A percentile compares a stretch with the other conserved stretches of the same genome.
Conservation (phyloP, 2,888 invertebrate genomes). For the Boloria selene region DNA sequence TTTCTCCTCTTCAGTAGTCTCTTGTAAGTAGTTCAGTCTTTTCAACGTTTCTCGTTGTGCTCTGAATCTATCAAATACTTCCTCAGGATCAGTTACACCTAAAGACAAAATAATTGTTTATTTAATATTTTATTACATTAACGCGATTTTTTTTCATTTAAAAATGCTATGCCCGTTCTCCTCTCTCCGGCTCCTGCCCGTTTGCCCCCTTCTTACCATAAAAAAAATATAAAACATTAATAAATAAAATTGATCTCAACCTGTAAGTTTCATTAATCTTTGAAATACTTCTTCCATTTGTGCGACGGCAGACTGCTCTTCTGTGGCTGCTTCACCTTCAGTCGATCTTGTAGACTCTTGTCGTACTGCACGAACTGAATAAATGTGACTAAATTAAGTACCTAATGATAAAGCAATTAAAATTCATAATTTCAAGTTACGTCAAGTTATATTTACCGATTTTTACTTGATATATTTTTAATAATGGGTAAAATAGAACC, state of each 20-base stretch:
- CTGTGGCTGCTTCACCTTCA: constrained; percentile 68
- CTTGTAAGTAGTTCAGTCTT: constrained; percentile 86
- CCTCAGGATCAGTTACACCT: constrained; percentile 88
- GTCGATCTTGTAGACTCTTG: constrained; percentile 83
- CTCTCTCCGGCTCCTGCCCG: no score
- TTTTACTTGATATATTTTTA: no score
- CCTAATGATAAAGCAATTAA: neutral
- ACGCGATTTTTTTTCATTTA: no score
- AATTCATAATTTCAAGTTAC: no score
- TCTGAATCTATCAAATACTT: constrained; percentile 88
- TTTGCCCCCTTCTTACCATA: no score
- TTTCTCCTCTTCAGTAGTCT: constrained; percentile 89
- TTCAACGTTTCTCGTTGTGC: constrained; percentile 88
- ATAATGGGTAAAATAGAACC: no score
- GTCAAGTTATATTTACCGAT: no score
- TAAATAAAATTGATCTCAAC: constrained; percentile 52
- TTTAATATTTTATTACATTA: no score
- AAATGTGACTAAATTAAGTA: no score
- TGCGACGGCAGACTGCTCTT: constrained; percentile 63
- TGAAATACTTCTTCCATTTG: constrained; percentile 87
- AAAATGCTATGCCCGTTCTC: no score
- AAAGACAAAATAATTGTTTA: no score
- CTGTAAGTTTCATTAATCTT: constrained; percentile 89
- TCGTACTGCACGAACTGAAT: constrained; percentile 69
- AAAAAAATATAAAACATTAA: neutral